Evolutionary conservation across 1,140 invertebrate species (phyloP).

Genomic region (Calosoma granatense): DNA sequence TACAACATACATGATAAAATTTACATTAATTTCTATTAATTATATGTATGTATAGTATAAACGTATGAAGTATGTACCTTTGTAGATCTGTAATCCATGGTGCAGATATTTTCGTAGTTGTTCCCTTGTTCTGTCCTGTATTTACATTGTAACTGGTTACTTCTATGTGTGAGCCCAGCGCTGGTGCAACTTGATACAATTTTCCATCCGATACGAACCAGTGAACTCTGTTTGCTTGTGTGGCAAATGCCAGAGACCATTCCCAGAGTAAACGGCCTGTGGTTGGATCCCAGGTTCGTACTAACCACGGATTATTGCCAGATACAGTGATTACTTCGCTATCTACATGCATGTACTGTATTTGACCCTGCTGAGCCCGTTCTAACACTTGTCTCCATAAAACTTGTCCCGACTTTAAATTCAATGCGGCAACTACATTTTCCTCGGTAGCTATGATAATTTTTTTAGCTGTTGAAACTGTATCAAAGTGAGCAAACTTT

Average conservation of each 20-base stretch:
- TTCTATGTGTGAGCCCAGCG: slow-evolving; percentile 55
- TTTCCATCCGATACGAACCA: slow-evolving; percentile 53
- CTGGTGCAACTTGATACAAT: slow-evolving; percentile 55
- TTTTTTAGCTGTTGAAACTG: slow-evolving; percentile 58
- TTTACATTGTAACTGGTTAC: slow-evolving; percentile 54
- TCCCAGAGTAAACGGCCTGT: slow-evolving; percentile 54
- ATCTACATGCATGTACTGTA: slow-evolving; percentile 48
- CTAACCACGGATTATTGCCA: slow-evolving; percentile 56
- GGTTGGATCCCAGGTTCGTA: slow-evolving; percentile 65
- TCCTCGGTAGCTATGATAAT: slow-evolving; percentile 80
- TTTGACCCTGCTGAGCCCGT: slow-evolving; percentile 45
- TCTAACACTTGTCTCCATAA: slow-evolving; percentile 76
- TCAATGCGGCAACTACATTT: slow-evolving; percentile 77
- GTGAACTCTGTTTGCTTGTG: slow-evolving; percentile 33
- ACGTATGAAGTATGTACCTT: slow-evolving; percentile 7
- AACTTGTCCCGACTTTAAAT: slow-evolving; percentile 71
- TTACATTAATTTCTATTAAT: no score
- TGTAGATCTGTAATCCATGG: slow-evolving; percentile 45
- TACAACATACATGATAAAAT: slow-evolving; percentile 29
- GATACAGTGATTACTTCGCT: slow-evolving; percentile 60
- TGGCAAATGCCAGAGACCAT: slow-evolving; percentile 43
- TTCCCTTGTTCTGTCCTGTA: slow-evolving; percentile 51
- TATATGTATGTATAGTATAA: no score
- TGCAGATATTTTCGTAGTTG: slow-evolving; percentile 47
- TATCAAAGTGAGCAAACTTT: slow-evolving; percentile 69